Conservation (phyloP, 2,113 vertebrate species). For the Nothocercus julius region DNA sequence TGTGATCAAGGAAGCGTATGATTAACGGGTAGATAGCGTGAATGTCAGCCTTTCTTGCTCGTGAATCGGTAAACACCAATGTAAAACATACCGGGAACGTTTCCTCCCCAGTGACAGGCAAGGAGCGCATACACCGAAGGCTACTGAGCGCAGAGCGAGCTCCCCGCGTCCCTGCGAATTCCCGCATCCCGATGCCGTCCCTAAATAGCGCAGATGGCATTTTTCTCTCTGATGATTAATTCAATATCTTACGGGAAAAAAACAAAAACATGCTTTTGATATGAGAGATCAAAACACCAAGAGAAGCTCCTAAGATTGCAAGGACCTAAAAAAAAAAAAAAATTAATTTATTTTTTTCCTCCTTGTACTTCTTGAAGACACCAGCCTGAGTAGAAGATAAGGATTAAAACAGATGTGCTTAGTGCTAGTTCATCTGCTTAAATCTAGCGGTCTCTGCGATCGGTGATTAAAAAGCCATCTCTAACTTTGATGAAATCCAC, state of each 20-base stretch:
- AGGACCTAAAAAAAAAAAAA: slow-evolving; percentile 79
- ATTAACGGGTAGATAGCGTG: slow-evolving; percentile 6
- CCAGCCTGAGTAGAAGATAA: slow-evolving; percentile 86
- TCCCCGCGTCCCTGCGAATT: slow-evolving; percentile 29
- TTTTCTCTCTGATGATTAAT: slow-evolving; percentile 73
- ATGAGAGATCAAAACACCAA: slow-evolving; percentile 81
- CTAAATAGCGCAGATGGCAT: slow-evolving; percentile 77
- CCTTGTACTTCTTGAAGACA: slow-evolving; percentile 90
- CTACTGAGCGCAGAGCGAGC: slow-evolving; percentile 18
- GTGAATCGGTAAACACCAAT: slow-evolving; percentile 24
- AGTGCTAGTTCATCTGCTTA: slow-evolving; percentile 91
- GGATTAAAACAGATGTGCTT: slow-evolving; percentile 99
- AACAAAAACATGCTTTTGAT: slow-evolving; percentile 76
- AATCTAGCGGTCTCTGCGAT: slow-evolving; percentile 84
- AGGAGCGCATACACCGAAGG: slow-evolving; percentile 32
- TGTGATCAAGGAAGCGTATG: background rate
- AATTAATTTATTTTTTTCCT: slow-evolving; percentile 86
- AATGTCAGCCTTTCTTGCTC: slow-evolving; percentile 7
- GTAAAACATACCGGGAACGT: slow-evolving; percentile 1
- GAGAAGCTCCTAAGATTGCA: slow-evolving; percentile 78
- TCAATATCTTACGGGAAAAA: slow-evolving; percentile 71
- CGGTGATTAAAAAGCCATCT: slow-evolving; percentile 97
- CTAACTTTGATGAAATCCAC: slow-evolving; percentile 89
- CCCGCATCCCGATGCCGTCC: slow-evolving; percentile 59
- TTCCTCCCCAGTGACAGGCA: slow-evolving; percentile 34